Percentiles rank a stretch among this genome's conserved stretches.
phyloP scores from a whole-genome alignment of 2,888 invertebrate genomes.

The Morpho achilles region DNA sequence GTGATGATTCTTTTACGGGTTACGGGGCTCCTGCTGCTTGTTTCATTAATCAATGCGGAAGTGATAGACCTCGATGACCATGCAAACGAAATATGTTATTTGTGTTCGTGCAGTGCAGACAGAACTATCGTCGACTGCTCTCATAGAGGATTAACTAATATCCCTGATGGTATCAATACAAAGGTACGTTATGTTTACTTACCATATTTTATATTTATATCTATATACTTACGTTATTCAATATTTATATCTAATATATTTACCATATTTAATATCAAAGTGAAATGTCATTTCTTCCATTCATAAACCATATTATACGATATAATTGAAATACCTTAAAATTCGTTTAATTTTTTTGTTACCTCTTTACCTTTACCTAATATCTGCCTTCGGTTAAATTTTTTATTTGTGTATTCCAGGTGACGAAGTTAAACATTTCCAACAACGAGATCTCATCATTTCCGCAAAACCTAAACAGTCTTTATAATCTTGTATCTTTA shows the following conservation, averaged over 20 bases:
- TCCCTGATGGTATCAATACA: constrained; percentile 57
- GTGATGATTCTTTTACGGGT: constrained; percentile 51
- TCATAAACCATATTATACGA: too few species aligned
- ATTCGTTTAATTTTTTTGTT: too few species aligned
- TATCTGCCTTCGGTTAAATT: too few species aligned
- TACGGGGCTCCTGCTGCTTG: constrained; percentile 41
- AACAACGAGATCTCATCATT: constrained; percentile 80
- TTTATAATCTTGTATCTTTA: constrained; percentile 49
- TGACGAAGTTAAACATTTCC: constrained; percentile 82
- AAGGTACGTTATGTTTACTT: constrained; percentile 28
- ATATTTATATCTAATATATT: background rate
- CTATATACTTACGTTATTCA: background rate
- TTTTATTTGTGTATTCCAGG: constrained; percentile 55
- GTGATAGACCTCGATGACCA: constrained; percentile 49
- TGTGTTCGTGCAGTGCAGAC: constrained; percentile 55
- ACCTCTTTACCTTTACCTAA: too few species aligned
- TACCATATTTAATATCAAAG: background rate
- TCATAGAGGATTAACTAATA: constrained; percentile 56
- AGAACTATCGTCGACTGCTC: constrained; percentile 60
- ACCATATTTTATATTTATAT: background rate
- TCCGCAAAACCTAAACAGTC: constrained; percentile 55
- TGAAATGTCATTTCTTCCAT: background rate
- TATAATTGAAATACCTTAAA: too few species aligned
- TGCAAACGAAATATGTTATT: constrained; percentile 49
- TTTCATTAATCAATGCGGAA: constrained; percentile 39